Conservation (phyloP, 1,140 invertebrate genomes). For the Aphis gossypii region DNA sequence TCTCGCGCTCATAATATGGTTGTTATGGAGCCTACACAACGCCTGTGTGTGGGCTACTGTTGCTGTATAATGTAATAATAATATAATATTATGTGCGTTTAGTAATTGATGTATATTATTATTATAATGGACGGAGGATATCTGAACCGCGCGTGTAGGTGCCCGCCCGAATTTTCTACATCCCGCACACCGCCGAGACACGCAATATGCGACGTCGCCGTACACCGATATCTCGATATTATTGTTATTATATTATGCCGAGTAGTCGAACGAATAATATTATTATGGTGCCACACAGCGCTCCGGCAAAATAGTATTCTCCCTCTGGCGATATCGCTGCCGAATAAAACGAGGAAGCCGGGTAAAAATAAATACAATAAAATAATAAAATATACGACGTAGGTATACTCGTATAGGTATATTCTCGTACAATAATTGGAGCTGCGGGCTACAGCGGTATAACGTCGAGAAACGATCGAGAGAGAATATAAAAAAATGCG, state of each 20-base stretch:
- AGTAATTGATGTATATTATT: slow-evolving; percentile 12
- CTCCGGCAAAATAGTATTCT: not conserved
- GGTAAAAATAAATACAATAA: not conserved
- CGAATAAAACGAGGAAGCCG: not conserved
- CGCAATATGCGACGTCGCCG: not conserved
- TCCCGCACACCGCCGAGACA: not conserved
- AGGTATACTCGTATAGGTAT: not conserved
- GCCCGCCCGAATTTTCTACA: not conserved
- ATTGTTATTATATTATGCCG: not conserved
- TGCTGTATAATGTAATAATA: not conserved
- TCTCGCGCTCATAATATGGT: not conserved
- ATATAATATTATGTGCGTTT: not conserved
- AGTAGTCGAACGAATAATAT: not conserved
- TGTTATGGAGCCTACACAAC: not conserved
- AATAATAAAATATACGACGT: not conserved
- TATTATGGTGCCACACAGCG: not conserved
- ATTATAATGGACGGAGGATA: not conserved
- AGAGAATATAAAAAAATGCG: not conserved
- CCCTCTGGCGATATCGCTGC: not conserved
- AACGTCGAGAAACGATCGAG: not conserved
- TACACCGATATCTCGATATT: not conserved
- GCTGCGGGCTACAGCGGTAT: not conserved
- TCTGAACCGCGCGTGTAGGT: not conserved
- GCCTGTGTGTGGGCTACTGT: not conserved
- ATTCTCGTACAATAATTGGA: not conserved